Evolutionary conservation across 2,113 vertebrate species (phyloP).

Genomic region (Peucedramus taeniatus): DNA sequence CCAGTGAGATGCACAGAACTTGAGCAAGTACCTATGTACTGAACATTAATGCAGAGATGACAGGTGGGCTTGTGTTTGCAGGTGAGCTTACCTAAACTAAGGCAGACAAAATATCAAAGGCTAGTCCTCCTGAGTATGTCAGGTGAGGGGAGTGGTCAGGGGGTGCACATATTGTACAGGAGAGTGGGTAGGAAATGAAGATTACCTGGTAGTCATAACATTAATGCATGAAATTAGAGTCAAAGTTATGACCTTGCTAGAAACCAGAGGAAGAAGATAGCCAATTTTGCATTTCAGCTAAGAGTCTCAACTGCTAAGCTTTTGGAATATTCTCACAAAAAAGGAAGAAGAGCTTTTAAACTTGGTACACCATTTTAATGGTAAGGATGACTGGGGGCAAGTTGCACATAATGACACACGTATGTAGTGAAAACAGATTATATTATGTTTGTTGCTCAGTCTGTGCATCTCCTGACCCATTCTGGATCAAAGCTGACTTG

Average conservation of each 20-base stretch:
- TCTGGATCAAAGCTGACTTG: not conserved
- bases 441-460: not conserved
- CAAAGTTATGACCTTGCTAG: not conserved
- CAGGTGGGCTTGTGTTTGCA: not conserved
- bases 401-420: not conserved
- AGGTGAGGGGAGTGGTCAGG: fast-evolving
- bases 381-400: not conserved
- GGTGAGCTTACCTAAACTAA: not conserved
- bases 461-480: not conserved
- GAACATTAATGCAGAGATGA: not conserved
- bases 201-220: not conserved
- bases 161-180: not conserved
- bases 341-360: not conserved
- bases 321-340: not conserved
- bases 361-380: not conserved
- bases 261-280: not conserved
- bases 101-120: not conserved
- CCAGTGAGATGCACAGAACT: not conserved
- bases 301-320: not conserved
- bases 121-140: not conserved
- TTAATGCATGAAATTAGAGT: not conserved
- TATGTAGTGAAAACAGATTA: not conserved
- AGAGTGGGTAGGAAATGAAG: not conserved
- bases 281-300: not conserved
- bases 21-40: not conserved